These are phyloP conservation scores for Pavo muticus DNA, from an alignment of 2,113 vertebrate species.

Conservation along the genomic window DNA sequence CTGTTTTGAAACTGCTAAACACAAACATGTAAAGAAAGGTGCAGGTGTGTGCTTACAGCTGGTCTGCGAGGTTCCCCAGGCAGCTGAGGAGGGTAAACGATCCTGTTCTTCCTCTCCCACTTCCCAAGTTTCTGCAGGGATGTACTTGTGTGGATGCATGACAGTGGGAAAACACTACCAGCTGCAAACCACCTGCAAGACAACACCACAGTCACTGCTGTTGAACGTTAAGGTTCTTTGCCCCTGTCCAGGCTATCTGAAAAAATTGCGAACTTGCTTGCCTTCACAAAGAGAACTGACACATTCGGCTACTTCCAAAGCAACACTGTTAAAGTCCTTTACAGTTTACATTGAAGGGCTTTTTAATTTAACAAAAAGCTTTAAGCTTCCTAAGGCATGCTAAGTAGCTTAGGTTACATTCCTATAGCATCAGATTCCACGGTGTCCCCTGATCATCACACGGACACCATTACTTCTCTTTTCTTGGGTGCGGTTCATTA, in stretches of 20 bases:
- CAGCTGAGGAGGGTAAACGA: constrained; percentile 88
- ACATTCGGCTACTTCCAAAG: neutral
- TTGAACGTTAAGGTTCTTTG: neutral
- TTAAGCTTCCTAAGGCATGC: neutral
- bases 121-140: constrained; percentile 63
- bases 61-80: constrained; percentile 88
- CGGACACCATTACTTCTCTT: neutral
- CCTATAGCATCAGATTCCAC: neutral
- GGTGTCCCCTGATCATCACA: neutral
- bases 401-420: rapidly evolving
- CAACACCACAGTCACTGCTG: neutral
- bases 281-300: neutral
- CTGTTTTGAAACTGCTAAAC: rapidly evolving
- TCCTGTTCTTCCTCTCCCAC: constrained; percentile 91
- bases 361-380: neutral
- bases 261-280: neutral
- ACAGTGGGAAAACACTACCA: constrained; percentile 59
- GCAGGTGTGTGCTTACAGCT: constrained; percentile 81
- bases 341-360: rapidly evolving
- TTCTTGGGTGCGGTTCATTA: rapidly evolving
- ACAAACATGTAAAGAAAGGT: neutral
- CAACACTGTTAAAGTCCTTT: neutral
- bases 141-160: constrained; percentile 82
- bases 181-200: constrained; percentile 77
- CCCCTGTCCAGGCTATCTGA: neutral